Base-by-base conservation (phyloP, 2,888 invertebrate species). In the Netelia fuscicornis region DNA sequence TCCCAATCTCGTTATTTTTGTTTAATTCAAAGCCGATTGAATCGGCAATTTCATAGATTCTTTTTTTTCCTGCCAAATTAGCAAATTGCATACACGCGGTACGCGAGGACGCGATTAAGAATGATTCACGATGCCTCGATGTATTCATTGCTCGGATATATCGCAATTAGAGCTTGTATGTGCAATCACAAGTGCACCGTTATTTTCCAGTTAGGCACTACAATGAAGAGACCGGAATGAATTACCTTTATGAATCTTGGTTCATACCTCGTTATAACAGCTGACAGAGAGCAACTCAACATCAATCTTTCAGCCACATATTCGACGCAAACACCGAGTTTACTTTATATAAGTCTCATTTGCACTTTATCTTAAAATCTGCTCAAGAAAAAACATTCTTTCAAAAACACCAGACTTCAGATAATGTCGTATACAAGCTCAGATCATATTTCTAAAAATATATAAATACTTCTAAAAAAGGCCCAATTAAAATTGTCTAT, bases 181-280 rank as follows among this genome's bases (percentile, higher is more conserved):
- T 58, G 88, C 89, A 89, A 90, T 89, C 87, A 89, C 89, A 91
- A 90, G 87, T 89, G 90, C 86, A 88, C 90, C 86, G 91, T 92
- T 92, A 90, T 92, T 87, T 87, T 88, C 90, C 89, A 89, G 90
- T 93, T 93, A 92, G 87, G 89, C 88, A 90, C 91, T 88, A 90
- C 91, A 92, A 92, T 92, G 89, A 91, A 89, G 87, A 88, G 77
- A 77, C 77, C 79, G 86, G 84, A 88, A 90, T 89, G 88, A 92
- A 91, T 92, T 90, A 90, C 87, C 89, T 87, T 90, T 89, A 90
- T 90, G 90, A 84, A 87, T 85, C 89, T 90, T 84, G 90, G 90
- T 80, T 92, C 87, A 89, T 85, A 77, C 76, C 88, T 92, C 88
- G 89, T 92, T 90, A 89, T 58, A 52, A 60, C 67, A 58, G 58